phyloP scores from a whole-genome alignment of 2,888 invertebrate species.

The Ommatoiulus sabulosus region DNA sequence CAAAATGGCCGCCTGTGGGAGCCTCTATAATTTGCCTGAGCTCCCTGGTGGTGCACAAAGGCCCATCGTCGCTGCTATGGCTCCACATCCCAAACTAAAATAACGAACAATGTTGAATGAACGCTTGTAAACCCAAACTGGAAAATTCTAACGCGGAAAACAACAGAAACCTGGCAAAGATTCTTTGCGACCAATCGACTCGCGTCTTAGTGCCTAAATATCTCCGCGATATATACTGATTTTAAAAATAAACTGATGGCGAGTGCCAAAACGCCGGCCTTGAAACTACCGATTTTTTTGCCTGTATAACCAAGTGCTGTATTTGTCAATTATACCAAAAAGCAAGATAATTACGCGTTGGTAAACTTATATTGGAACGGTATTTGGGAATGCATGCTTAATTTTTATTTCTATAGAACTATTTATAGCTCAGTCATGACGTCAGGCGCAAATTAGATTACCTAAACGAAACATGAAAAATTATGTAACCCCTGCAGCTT shows the following conservation, averaged over 20 bases:
- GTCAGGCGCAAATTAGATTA: too few relatives aligned
- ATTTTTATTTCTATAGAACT: too few relatives aligned
- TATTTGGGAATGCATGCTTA: too few relatives aligned
- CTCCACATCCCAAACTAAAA: not conserved
- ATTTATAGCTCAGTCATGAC: too few relatives aligned
- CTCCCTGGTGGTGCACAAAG: conserved; percentile 65
- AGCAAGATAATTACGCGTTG: not conserved
- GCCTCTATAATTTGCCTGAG: conserved; percentile 65
- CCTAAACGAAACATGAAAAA: too few relatives aligned
- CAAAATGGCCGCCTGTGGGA: conserved; percentile 65
- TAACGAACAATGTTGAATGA: not conserved
- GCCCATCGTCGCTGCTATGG: conserved; percentile 59
- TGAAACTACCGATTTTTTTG: conserved; percentile 23
- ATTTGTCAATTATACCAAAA: not conserved
- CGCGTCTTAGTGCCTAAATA: not conserved
- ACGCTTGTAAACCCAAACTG: not conserved
- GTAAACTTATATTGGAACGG: not conserved
- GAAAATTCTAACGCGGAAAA: not conserved
- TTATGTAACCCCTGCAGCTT: too few relatives aligned
- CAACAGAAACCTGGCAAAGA: not conserved
- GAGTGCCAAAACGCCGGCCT: not conserved
- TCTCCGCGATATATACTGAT: not conserved
- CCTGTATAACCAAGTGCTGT: not conserved
- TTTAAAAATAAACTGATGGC: not conserved
- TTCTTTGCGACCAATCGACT: not conserved